phyloP scores from a whole-genome alignment of 1,140 invertebrate genomes.

The Ptiloglossa arizonensis region DNA sequence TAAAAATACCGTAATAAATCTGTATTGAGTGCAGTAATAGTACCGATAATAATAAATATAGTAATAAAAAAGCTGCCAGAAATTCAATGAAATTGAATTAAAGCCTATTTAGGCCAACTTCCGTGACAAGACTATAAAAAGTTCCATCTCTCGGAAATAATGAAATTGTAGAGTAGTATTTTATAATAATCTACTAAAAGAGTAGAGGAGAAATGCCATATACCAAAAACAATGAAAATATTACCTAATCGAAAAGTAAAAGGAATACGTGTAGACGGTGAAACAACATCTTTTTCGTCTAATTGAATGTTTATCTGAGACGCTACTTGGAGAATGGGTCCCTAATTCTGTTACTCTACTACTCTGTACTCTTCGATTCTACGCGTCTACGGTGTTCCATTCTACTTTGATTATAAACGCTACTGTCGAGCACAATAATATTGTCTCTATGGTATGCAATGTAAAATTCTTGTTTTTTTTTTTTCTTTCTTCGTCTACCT shows the following conservation, averaged over 20 bases:
- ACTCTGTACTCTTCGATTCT: constrained; percentile 40
- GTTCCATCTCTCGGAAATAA: neutral
- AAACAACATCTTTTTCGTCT: neutral
- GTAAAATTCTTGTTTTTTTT: constrained; percentile 46
- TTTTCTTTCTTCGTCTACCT: constrained; percentile 39
- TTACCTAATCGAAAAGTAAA: neutral
- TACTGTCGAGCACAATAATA: constrained; percentile 57
- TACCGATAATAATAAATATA: constrained; percentile 26
- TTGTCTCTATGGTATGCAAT: constrained; percentile 68
- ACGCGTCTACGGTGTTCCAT: constrained; percentile 41
- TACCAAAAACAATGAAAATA: neutral
- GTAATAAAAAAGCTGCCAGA: constrained; percentile 49
- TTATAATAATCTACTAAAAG: neutral
- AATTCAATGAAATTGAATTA: constrained; percentile 47
- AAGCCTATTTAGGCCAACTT: constrained; percentile 50
- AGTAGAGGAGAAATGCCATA: constrained; percentile 15
- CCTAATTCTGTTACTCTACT: constrained; percentile 50
- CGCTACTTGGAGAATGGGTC: constrained; percentile 48
- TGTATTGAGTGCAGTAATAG: constrained; percentile 27
- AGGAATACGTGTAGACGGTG: constrained; percentile 10
- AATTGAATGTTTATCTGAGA: constrained; percentile 26
- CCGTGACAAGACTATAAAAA: constrained; percentile 2
- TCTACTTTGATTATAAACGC: constrained; percentile 73
- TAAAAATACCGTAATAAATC: constrained; percentile 36
- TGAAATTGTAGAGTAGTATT: neutral